phyloP scores from a whole-genome alignment of 2,888 invertebrate species.

The Ptilodon capucinus region DNA sequence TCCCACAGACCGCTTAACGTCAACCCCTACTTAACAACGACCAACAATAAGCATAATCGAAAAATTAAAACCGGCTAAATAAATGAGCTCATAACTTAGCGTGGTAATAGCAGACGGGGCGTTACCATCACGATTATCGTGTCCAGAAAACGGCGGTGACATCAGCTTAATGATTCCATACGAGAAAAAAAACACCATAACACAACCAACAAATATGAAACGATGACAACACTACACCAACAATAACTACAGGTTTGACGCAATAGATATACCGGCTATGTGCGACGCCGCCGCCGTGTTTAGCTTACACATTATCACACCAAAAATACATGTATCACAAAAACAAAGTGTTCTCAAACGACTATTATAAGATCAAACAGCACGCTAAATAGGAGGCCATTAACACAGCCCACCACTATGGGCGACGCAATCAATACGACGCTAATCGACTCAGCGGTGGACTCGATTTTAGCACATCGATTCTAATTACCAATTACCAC shows the following conservation, averaged over 20 bases:
- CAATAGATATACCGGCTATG: constrained; percentile 53
- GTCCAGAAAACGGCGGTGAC: constrained; percentile 68
- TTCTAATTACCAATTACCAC: constrained; percentile 73
- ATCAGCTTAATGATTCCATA: constrained; percentile 65
- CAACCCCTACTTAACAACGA: constrained; percentile 58
- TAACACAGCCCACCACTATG: constrained; percentile 67
- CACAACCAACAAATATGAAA: constrained; percentile 57
- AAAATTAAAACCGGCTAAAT: constrained; percentile 56
- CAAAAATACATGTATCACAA: constrained; percentile 67
- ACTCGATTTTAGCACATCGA: constrained; percentile 71
- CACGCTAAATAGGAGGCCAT: constrained; percentile 62
- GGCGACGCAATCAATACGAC: constrained; percentile 61
- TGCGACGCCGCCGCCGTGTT: constrained; percentile 47
- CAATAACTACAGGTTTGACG: constrained; percentile 57
- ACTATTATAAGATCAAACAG: constrained; percentile 67
- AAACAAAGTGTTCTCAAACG: constrained; percentile 68
- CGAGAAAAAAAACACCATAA: constrained; percentile 60
- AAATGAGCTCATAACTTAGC: constrained; percentile 70
- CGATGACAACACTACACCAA: constrained; percentile 67
- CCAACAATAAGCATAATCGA: constrained; percentile 51
- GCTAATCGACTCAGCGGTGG: constrained; percentile 62
- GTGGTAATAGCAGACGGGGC: constrained; percentile 62
- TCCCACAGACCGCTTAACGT: constrained; percentile 57
- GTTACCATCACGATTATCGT: constrained; percentile 70
- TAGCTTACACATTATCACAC: constrained; percentile 58